Evolutionary conservation across 2,113 vertebrate species (phyloP).

Genomic region (Bubo scandiacus): DNA sequence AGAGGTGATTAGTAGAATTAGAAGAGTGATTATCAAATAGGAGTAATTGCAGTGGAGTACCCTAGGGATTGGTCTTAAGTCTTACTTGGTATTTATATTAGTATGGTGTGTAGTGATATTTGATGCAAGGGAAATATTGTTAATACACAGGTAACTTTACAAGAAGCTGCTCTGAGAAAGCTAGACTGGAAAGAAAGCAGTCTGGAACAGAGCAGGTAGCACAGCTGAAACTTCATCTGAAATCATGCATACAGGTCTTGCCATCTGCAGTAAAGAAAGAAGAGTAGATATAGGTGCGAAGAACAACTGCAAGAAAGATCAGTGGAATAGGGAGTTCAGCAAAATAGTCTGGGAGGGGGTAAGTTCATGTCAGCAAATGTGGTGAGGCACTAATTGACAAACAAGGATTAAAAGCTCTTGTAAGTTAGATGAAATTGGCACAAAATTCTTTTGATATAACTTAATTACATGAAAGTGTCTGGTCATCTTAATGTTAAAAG

Average conservation of each 20-base stretch:
- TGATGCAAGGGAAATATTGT: not conserved
- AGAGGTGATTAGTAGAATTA: not conserved
- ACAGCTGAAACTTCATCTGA: not conserved
- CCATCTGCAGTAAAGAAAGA: not conserved
- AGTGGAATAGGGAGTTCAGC: not conserved
- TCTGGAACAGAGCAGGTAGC: not conserved
- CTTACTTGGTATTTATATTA: not conserved
- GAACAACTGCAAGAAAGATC: not conserved
- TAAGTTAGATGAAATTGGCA: not conserved
- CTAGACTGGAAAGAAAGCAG: not conserved
- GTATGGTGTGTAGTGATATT: not conserved
- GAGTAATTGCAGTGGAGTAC: not conserved
- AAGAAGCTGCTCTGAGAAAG: not conserved
- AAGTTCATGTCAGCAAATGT: not conserved
- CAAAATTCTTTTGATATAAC: not conserved
- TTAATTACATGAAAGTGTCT: not conserved
- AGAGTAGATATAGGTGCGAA: not conserved
- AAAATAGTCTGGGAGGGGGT: not conserved
- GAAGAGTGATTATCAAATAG: not conserved
- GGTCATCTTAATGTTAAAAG: not conserved
- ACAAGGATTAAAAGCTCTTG: not conserved
- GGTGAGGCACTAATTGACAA: not conserved
- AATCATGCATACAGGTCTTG: not conserved
- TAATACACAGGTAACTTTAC: not conserved
- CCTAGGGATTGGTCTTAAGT: not conserved